Evolutionary conservation across 2,797 vertebrate species (phyloP).

Genomic region (Brachymystax lenok): DNA sequence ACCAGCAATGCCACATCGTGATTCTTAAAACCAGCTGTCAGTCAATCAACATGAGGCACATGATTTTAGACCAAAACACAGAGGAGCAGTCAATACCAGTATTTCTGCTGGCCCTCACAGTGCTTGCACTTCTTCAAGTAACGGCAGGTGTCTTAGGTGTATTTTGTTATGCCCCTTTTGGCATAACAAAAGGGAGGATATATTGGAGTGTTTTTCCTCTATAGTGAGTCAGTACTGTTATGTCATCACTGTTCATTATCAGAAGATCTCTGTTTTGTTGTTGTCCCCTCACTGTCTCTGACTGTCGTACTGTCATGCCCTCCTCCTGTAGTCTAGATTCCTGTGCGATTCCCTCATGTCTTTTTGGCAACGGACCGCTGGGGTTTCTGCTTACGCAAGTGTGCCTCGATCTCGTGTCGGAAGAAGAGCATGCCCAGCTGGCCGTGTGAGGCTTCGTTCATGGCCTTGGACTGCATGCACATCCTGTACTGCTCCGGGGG

Average conservation of each 20-base stretch:
- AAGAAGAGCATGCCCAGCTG: conserved; percentile 97
- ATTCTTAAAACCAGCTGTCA: background rate
- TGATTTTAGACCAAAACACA: background rate
- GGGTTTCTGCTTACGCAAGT: conserved; percentile 86
- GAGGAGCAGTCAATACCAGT: too few species aligned
- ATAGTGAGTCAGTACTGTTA: background rate
- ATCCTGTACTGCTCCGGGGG: conserved; percentile 92
- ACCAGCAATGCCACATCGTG: background rate
- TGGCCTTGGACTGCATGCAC: conserved; percentile 99
- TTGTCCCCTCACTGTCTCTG: background rate
- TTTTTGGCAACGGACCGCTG: conserved; percentile 73
- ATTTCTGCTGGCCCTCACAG: too few species aligned
- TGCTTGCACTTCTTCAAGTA: too few species aligned
- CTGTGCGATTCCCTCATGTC: conserved; percentile 67
- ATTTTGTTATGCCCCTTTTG: background rate
- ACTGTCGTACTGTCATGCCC: background rate
- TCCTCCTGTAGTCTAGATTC: background rate
- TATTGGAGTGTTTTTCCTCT: background rate
- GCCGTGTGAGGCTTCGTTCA: conserved; percentile 96
- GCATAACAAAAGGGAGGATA: too few species aligned
- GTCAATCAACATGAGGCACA: background rate
- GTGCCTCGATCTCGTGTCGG: conserved; percentile 90
- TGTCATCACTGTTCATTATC: background rate
- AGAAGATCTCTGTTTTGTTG: background rate
- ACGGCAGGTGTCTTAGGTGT: background rate